Evolutionary conservation across 2,797 vertebrate species (phyloP), one percentile per base, ranked within the genome.

Genomic region (Galagoides demidoff): DNA sequence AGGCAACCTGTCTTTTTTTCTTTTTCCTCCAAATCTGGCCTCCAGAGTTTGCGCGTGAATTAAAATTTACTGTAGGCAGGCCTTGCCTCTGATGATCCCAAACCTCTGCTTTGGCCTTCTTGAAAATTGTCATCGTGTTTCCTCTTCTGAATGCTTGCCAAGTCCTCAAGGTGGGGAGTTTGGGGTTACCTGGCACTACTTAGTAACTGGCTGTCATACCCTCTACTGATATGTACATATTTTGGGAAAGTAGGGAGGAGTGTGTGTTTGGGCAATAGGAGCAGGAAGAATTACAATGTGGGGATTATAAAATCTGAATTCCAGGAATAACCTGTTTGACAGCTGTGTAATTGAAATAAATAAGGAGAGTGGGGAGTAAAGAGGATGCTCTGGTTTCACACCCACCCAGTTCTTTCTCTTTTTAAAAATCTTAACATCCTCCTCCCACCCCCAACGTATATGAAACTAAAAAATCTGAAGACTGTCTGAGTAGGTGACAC

Each of bases 311-410:
- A 97, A 97, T 98, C 81, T 82, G 93, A 97, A 97, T 98, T 98
- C 97, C 97, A 97, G 97, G 98, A 98, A 97, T 98, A 98, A 98
- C 98, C 98, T 97, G 98, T 98, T 98, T 98, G 98, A 97, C 98
- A 97, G 97, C 98, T 97, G 97, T 95, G 89, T 94, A 94, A 96
- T 95, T 97, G 97, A 59, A 94, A 95, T 94, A 96, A 68, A 96
- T 88, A 89, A 95, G 96, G 85, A 93, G 93, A 87, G 79, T n/a
- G 14, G 59, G 71, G 87, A 90, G 63, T 29, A 20, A 82, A 71
- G 95, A 97, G 92, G 96, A 93, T 98, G 97, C 78, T 97, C 94
- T 45, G 87, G 7, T 93, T 90, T 92, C 95, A 95, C 95, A 96
- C 94, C 85, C 86, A 88, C 85, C 86, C 61, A 37, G 93, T 63